phyloP scores from a whole-genome alignment of 1,140 invertebrate species.

The Samia ricini region DNA sequence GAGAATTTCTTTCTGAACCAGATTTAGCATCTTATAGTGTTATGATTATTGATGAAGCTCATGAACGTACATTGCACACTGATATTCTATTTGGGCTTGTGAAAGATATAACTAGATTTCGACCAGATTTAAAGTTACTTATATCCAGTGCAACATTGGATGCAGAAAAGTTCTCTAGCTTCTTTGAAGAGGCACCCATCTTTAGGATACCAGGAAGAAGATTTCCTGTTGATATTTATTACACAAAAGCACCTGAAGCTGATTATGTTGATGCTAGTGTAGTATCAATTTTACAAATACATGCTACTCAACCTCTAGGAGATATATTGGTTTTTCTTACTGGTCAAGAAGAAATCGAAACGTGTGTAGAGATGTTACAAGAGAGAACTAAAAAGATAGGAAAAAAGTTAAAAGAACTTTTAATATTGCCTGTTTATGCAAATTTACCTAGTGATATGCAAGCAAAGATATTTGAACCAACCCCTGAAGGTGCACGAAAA shows the following conservation, averaged over 20 bases:
- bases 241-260: slow-evolving; percentile 99
- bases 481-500: slow-evolving; percentile 96
- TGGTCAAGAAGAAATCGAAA: slow-evolving; percentile 97
- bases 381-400: slow-evolving; percentile 94
- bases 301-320: slow-evolving; percentile 95
- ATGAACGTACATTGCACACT: slow-evolving; percentile 98
- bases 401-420: slow-evolving; percentile 94
- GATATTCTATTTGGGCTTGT: slow-evolving; percentile 99
- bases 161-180: slow-evolving; percentile 98
- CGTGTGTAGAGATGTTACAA: slow-evolving; percentile 94
- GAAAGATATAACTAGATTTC: slow-evolving; percentile 97
- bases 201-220: slow-evolving; percentile 96
- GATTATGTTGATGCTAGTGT: slow-evolving; percentile 99
- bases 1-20: slow-evolving; percentile 98
- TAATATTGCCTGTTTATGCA: slow-evolving; percentile 98
- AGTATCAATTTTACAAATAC: slow-evolving; percentile 98
- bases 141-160: slow-evolving; percentile 99
- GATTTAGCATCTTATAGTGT: slow-evolving; percentile 97
- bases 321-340: slow-evolving; percentile 99
- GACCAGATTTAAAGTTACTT: slow-evolving; percentile 95
- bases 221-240: slow-evolving; percentile 97
- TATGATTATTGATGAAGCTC: slow-evolving; percentile 99
- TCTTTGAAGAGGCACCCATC: slow-evolving; percentile 99
- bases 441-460: slow-evolving; percentile 99
- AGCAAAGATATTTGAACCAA: slow-evolving; percentile 98